Base-by-base conservation (phyloP, 2,113 vertebrate species). In the Dascyllus trimaculatus region DNA sequence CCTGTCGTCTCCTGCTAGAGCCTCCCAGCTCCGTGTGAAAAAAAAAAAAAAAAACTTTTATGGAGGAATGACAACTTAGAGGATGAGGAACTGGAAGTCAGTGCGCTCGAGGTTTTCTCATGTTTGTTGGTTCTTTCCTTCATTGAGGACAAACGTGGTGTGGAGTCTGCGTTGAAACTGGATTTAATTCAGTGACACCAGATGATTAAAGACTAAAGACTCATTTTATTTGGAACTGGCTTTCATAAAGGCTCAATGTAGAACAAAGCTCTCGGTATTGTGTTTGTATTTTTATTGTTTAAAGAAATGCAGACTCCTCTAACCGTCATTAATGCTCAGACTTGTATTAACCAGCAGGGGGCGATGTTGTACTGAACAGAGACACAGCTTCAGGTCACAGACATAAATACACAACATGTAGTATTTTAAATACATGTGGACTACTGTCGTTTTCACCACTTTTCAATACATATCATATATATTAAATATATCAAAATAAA, bases 1-100 rank as follows among this genome's bases (percentile, higher is more conserved):
- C 95, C 96, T 97, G 95, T 95, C 93, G 96, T 95, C 84, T 79
- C 61, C 40, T 58, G 19, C 67, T 56, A 25, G 67, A 89, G 81
- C 24, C 49, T 63, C 35, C 24, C 43, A n/a, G 25, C 35, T 18
- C 19, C 10, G 24, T 13, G 38, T 10, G 61, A 26, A 13, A 9
- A 29, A 24, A 3, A 43, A 13, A 3, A 59, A 43, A n/a, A n/a
- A n/a, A n/a, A n/a, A n/a, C n/a, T n/a, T 71, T 69, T 29, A 24
- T 40, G 40, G 54, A n/a, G 17, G 21, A 11, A 10, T 46, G 26
- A 13, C 11, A 24, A 18, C 1, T 35, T 2, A 38, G n/a, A 57
- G 10, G 19, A 6, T 22, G 32, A 61, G 13, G 29, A 52, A 24
- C 4, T 43, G 57, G 29, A 45, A 40, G 53, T 59, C 58, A 60